phyloP scores from a whole-genome alignment of 2,113 vertebrate species.

The Sporophila hypoxantha region DNA sequence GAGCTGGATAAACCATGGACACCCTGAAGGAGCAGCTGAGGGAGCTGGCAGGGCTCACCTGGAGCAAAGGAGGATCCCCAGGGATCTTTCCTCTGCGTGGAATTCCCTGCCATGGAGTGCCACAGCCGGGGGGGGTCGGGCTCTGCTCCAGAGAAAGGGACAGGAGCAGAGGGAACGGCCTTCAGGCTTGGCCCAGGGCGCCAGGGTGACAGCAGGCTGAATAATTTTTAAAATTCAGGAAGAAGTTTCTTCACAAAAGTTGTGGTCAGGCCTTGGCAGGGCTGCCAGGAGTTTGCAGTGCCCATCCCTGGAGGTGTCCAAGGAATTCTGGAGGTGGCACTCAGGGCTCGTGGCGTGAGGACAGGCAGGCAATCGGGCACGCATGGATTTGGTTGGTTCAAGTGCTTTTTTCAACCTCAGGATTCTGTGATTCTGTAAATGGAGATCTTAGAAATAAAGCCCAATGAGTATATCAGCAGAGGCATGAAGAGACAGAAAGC shows the following conservation, averaged over 20 bases:
- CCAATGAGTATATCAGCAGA: background rate
- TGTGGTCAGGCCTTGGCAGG: background rate
- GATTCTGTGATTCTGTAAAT: background rate
- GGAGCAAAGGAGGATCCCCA: background rate
- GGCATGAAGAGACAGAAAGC: background rate
- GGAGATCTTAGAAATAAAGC: background rate
- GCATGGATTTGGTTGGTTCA: accelerated
- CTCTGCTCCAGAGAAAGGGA: background rate
- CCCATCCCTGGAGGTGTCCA: background rate
- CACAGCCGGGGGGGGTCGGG: accelerated
- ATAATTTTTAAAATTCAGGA: background rate
- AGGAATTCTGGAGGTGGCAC: background rate
- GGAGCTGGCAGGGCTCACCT: background rate
- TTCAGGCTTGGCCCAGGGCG: background rate
- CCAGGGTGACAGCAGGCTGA: accelerated
- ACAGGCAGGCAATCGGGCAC: background rate
- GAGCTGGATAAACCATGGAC: accelerated
- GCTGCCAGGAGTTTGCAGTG: background rate
- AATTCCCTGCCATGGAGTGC: background rate
- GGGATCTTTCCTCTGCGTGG: too few species aligned
- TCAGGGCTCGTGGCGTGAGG: background rate
- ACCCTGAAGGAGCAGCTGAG: background rate
- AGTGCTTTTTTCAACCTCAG: background rate
- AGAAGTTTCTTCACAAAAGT: background rate
- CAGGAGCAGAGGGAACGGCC: background rate